Conservation (phyloP, 2,797 vertebrate species). For the Clarias fuscus region DNA sequence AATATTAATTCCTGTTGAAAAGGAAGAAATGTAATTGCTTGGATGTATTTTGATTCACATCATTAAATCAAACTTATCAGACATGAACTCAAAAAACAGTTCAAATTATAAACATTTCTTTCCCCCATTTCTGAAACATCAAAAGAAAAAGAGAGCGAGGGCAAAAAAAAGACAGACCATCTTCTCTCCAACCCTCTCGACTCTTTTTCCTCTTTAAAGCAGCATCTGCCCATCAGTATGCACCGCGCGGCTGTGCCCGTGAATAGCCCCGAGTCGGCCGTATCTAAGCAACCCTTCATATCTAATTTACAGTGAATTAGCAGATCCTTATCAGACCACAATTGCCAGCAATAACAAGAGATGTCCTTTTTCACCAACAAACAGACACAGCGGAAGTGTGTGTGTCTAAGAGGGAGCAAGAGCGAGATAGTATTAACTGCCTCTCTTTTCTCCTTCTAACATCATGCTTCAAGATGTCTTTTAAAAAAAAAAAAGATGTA, state of each 20-base stretch:
- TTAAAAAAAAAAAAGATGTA: not conserved
- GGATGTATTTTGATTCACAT: not conserved
- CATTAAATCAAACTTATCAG: not conserved
- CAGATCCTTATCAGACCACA: conserved; percentile 83
- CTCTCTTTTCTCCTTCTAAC: not conserved
- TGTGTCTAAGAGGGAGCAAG: not conserved
- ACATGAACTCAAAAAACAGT: not conserved
- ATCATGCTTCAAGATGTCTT: not conserved
- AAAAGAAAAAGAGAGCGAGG: conserved; percentile 44
- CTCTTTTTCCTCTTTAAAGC: conserved; percentile 57
- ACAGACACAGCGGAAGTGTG: not conserved
- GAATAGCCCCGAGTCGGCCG: conserved; percentile 78
- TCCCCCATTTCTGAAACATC: conserved; percentile 7
- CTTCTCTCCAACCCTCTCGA: conserved; percentile 33
- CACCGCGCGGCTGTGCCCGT: conserved; percentile 70
- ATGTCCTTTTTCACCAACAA: conserved; percentile 66
- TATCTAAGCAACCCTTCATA: conserved; percentile 83
- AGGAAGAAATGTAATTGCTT: not conserved
- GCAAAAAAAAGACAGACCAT: conserved; percentile 72
- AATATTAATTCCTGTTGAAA: not conserved
- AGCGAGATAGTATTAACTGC: not conserved
- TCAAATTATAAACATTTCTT: not conserved
- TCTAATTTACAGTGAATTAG: conserved; percentile 79
- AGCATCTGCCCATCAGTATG: conserved; percentile 78
- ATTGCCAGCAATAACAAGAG: conserved; percentile 80